phyloP scores from a whole-genome alignment of 1,140 invertebrate genomes.

The Cotesia chilonis region DNA sequence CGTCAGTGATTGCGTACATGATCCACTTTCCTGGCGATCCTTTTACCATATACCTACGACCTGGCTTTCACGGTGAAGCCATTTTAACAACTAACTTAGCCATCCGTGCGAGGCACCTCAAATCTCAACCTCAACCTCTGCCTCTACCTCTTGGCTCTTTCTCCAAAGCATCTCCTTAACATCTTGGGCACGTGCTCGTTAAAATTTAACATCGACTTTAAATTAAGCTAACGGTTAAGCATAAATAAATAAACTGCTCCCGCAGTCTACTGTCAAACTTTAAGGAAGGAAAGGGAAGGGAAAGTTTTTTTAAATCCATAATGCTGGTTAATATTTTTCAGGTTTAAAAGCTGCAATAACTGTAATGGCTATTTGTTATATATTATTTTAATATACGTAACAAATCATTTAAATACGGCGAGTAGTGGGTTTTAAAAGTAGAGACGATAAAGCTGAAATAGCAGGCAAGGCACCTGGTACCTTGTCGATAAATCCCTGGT shows the following conservation, averaged over 20 bases:
- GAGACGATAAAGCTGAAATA: conserved; percentile 33
- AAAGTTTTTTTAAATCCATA: no score
- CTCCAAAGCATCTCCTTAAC: conserved; percentile 3
- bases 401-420: no score
- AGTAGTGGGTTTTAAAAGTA: conserved; percentile 6
- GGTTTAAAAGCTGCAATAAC: conserved; percentile 35
- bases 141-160: no score
- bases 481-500: conserved; percentile 40
- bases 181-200: conserved; percentile 34
- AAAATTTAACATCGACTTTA: conserved; percentile 25
- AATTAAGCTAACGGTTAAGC: neutral
- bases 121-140: no score
- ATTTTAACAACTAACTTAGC: neutral
- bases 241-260: conserved; percentile 4
- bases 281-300: neutral
- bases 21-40: conserved; percentile 15
- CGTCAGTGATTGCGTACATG: conserved; percentile 20
- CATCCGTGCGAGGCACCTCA: no score
- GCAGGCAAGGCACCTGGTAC: conserved; percentile 42
- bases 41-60: conserved; percentile 4
- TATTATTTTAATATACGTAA: no score
- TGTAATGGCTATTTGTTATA: no score
- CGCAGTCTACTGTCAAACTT: no score
- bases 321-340: conserved; percentile 26
- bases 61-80: conserved; percentile 14